These are phyloP conservation scores for Cynocephalus volans DNA, from an alignment of 2,113 vertebrate species.

Conservation along the genomic window DNA sequence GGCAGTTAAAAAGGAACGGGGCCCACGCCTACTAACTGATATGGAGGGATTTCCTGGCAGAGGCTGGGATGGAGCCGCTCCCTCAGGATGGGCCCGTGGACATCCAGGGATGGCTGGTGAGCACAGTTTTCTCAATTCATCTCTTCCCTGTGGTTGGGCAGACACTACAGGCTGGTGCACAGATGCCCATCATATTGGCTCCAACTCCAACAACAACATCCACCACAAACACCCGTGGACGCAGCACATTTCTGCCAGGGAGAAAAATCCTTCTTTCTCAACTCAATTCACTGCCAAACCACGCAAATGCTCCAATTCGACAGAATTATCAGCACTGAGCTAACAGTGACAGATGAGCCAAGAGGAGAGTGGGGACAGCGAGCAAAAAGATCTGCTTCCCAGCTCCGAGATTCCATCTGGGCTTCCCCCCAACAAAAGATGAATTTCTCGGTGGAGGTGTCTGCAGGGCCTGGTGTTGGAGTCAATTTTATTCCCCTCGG, in stretches of 20 bases:
- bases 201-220: neutral
- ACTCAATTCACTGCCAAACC: slow-evolving; percentile 3
- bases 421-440: slow-evolving; percentile 11
- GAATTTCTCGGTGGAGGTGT: neutral
- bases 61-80: neutral
- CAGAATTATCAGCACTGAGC: slow-evolving; percentile 14
- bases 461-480: neutral
- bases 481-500: neutral
- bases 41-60: neutral
- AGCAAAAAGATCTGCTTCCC: slow-evolving; percentile 59
- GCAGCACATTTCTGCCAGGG: neutral
- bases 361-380: neutral
- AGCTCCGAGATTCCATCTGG: slow-evolving; percentile 29
- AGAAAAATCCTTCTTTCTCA: neutral
- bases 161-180: neutral
- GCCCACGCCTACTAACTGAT: neutral
- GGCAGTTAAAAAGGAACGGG: neutral
- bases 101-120: neutral
- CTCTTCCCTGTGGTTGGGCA: neutral
- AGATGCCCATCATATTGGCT: neutral
- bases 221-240: neutral
- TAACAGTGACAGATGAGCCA: slow-evolving; percentile 65
- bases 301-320: neutral
- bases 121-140: neutral
- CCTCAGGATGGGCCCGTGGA: accelerated